A percentile compares a stretch with the other conserved stretches of the same genome.
Conservation (phyloP, 2,797 vertebrate species). For the Ambastaia sidthimunki region DNA sequence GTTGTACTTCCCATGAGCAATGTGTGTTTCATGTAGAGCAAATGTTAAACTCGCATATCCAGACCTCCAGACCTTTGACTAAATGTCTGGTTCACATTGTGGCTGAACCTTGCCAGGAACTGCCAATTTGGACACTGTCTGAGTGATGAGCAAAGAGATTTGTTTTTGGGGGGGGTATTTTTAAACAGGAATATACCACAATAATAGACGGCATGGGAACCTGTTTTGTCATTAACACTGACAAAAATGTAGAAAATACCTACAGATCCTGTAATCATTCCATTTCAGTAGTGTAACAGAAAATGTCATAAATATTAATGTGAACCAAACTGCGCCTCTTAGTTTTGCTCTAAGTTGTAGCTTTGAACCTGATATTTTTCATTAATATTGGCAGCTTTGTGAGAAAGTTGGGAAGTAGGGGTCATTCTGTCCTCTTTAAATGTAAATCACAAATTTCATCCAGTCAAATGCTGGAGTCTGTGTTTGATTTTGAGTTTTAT, state of each 20-base stretch:
- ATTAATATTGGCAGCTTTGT: not conserved
- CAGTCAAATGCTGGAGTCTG: not conserved
- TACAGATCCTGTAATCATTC: too few relatives aligned
- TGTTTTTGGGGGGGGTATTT: not conserved
- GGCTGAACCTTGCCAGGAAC: not conserved
- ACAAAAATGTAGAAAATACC: too few relatives aligned
- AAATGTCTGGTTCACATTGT: not conserved
- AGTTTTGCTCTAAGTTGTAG: not conserved
- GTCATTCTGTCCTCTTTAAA: constrained; percentile 2
- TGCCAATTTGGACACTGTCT: not conserved
- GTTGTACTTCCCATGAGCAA: constrained; percentile 5
- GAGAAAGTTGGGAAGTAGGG: not conserved
- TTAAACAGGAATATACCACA: not conserved
- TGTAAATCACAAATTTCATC: not conserved
- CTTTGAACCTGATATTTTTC: not conserved
- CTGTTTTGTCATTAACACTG: too few relatives aligned
- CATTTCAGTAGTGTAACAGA: not conserved
- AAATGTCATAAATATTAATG: not conserved
- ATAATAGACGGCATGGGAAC: not conserved
- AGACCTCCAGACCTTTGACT: not conserved
- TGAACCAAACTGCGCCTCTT: not conserved
- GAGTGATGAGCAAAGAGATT: not conserved
- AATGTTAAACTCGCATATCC: not conserved
- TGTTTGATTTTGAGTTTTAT: not conserved
- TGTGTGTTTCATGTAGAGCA: not conserved